Evolutionary conservation across 2,888 invertebrate species (phyloP), one percentile per base, ranked within the genome.

Genomic region (Leistus spinibarbis): DNA sequence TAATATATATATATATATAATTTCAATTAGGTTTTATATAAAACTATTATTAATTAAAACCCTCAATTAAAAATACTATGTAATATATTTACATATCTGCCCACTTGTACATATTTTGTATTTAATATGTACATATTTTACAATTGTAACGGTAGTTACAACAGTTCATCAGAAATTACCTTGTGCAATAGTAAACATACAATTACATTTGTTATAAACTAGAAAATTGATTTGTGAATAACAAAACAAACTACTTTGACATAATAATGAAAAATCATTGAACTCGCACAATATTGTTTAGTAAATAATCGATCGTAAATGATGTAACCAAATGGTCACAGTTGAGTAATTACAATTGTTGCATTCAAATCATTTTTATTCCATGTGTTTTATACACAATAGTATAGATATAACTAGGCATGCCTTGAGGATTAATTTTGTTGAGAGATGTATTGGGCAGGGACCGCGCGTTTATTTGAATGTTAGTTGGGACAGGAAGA

Each of bases 401-500:
- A 2, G 17, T 54, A 3, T 54, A 54, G 54, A 3, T 54, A 5
- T 2, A 16, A 16, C 54, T n/a, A 54, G 13, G 17, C 54, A 17
- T 53, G 10, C n/a, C 2, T 2, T 54, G n/a, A 54, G 5, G 17
- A 3, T 57, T 57, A 16, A 57, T 10, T 16, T n/a, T 19, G 4
- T 60, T 60, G 19, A 60, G 64, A 20, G 13, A 20, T 62, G 16
- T 62, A 62, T 10, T 2, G 10, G 3, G 56, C 16, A 57, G 17
- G 10, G 20, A 73, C 72, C 72, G 72, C 72, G 72, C 72, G 64
- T 71, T 10, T 60, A 60, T 71, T 73, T 60, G 54, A 71, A 71
- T 73, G 56, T 16, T 54, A 69, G 40, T 69, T 40, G 60, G 27
- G 76, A 76, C 80, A 79, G 80, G 80, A 80, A 80, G 78, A 77